These are phyloP conservation scores for Dromiciops gliroides DNA, from an alignment of 2,113 vertebrate species.

Conservation along the genomic window DNA sequence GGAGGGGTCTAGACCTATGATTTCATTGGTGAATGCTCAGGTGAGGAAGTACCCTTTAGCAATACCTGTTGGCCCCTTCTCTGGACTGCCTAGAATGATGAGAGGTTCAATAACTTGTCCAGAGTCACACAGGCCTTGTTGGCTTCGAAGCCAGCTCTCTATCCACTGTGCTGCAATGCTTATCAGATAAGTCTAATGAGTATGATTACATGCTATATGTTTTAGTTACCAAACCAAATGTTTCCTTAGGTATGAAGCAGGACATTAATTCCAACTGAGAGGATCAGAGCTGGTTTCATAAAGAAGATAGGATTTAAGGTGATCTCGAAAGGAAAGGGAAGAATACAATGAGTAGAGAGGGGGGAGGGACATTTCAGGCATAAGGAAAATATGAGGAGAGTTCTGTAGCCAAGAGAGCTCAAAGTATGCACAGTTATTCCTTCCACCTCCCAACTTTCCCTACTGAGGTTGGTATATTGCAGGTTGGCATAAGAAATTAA, in stretches of 20 bases:
- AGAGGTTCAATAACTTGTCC: background rate
- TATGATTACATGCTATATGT: background rate
- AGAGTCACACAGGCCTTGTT: background rate
- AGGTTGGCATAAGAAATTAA: background rate
- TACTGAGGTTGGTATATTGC: too few species aligned
- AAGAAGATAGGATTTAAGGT: background rate
- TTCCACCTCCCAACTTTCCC: background rate
- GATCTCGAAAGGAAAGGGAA: background rate
- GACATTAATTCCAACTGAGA: background rate
- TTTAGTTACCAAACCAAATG: background rate
- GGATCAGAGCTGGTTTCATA: background rate
- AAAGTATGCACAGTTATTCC: background rate
- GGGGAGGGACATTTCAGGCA: background rate
- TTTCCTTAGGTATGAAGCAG: background rate
- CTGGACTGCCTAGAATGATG: background rate
- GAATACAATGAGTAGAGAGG: background rate
- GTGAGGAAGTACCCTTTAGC: background rate
- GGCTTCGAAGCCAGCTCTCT: background rate
- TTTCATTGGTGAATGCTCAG: background rate
- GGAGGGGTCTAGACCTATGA: background rate
- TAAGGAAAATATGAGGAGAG: background rate
- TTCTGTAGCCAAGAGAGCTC: background rate
- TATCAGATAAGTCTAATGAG: background rate
- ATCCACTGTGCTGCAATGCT: background rate
- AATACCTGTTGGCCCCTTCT: background rate